Evolutionary conservation across 1,140 invertebrate species (phyloP).

Genomic region (Penaeus vannamei): DNA sequence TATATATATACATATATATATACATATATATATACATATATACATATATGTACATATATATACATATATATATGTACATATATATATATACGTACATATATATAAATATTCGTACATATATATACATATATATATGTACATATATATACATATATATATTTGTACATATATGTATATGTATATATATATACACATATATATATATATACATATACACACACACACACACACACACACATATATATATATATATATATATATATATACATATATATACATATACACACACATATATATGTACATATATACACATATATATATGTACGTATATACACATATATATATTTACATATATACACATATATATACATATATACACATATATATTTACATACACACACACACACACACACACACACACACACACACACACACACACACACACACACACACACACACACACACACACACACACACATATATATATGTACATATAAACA

Average conservation of each 20-base stretch:
- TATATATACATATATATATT: not conserved
- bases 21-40: not conserved
- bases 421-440: not conserved
- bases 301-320: not conserved
- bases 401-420: not conserved
- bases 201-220: too few species aligned
- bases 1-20: slow-evolving; percentile 4
- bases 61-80: not conserved
- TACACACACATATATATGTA: too few species aligned
- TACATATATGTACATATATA: not conserved
- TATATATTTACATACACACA: slow-evolving; percentile 4
- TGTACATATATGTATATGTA: too few species aligned
- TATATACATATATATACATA: too few species aligned
- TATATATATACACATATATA: too few species aligned
- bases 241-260: too few species aligned
- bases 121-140: not conserved
- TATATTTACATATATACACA: slow-evolving; percentile 8
- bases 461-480: not conserved
- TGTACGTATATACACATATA: slow-evolving; percentile 13
- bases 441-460: not conserved
- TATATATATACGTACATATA: slow-evolving; percentile 6
- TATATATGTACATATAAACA: slow-evolving; percentile 12
- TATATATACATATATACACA: slow-evolving; percentile 11
- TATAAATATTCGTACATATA: slow-evolving; percentile 1
- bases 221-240: too few species aligned